Percentiles rank a stretch among this genome's conserved stretches.
Evolutionary conservation across 2,888 invertebrate genomes (phyloP).

Genomic region (Chironomus riparius): DNA sequence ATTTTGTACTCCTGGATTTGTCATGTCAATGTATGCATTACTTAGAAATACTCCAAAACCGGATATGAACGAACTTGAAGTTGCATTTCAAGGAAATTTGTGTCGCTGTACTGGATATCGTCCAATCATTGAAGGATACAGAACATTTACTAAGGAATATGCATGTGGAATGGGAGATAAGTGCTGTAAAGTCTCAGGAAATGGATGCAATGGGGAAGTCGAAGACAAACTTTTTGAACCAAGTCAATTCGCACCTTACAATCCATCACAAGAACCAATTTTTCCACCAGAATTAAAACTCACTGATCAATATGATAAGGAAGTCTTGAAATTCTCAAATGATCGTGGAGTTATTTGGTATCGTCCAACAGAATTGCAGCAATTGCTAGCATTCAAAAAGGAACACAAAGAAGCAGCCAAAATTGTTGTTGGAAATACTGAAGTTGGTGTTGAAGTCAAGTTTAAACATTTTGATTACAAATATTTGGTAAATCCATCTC

Average conservation of each 20-base stretch:
- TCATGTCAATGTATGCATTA: constrained; percentile 93
- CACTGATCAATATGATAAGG: constrained; percentile 47
- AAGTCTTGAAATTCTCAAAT: constrained; percentile 49
- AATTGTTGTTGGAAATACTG: constrained; percentile 84
- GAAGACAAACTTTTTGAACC: constrained; percentile 48
- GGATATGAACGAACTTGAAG: constrained; percentile 64
- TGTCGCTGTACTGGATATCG: constrained; percentile 61
- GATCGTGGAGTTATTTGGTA: constrained; percentile 60
- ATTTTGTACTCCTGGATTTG: constrained; percentile 94
- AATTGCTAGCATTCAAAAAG: constrained; percentile 59
- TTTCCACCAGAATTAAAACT: constrained; percentile 81
- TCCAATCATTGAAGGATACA: constrained; percentile 84
- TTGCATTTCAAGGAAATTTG: constrained; percentile 72
- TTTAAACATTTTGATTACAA: constrained; percentile 76
- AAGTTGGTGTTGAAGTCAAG: constrained; percentile 87
- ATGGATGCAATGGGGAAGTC: constrained; percentile 27
- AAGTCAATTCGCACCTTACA: constrained; percentile 59
- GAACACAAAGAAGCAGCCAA: constrained; percentile 54
- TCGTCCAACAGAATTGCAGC: constrained; percentile 57
- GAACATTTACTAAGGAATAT: constrained; percentile 68
- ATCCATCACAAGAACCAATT: constrained; percentile 79
- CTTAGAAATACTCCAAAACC: constrained; percentile 65
- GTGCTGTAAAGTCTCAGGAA: constrained; percentile 49
- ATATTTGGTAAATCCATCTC: constrained; percentile 62
- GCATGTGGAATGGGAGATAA: constrained; percentile 55